A percentile compares a stretch with the other conserved stretches of the same genome.
Evolutionary conservation across 2,113 vertebrate species (phyloP).

Genomic region (Prochilodus magdalenae): DNA sequence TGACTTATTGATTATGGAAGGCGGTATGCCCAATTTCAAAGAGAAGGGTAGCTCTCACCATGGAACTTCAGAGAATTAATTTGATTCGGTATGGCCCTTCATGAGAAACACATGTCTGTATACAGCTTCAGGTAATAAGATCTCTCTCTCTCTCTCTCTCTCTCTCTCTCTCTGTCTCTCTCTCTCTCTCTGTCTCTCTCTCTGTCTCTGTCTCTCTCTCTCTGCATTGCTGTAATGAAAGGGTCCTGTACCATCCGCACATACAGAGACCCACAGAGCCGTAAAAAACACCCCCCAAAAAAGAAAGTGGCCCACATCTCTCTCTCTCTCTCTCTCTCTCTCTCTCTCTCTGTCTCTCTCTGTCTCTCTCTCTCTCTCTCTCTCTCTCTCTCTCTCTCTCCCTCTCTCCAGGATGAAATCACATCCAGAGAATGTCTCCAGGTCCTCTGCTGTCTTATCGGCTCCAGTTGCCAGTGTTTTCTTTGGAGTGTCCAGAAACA

Average conservation of each 20-base stretch:
- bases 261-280: slow-evolving; percentile 21
- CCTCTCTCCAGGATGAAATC: slow-evolving; percentile 37
- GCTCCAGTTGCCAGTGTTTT: slow-evolving; percentile 45
- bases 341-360: slow-evolving; percentile 31
- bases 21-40: slow-evolving; percentile 84
- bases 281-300: slow-evolving; percentile 48
- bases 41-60: slow-evolving; percentile 79
- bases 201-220: slow-evolving; percentile 57
- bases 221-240: slow-evolving; percentile 59
- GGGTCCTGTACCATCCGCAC: slow-evolving; percentile 54
- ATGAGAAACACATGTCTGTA: slow-evolving; percentile 84
- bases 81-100: slow-evolving; percentile 81
- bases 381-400: slow-evolving; percentile 2
- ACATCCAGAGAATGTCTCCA: slow-evolving; percentile 37
- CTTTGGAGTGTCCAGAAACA: slow-evolving; percentile 35
- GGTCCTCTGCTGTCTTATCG: slow-evolving; percentile 29
- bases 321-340: slow-evolving; percentile 19
- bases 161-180: slow-evolving; percentile 53
- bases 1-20: slow-evolving; percentile 85
- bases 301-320: slow-evolving; percentile 40
- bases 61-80: slow-evolving; percentile 85
- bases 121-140: slow-evolving; percentile 76
- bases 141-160: slow-evolving; percentile 58
- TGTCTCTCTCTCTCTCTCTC: too few relatives aligned
- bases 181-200: slow-evolving; percentile 36